Base-by-base conservation (phyloP, 1,140 invertebrate genomes). In the Drosophila rufa region DNA sequence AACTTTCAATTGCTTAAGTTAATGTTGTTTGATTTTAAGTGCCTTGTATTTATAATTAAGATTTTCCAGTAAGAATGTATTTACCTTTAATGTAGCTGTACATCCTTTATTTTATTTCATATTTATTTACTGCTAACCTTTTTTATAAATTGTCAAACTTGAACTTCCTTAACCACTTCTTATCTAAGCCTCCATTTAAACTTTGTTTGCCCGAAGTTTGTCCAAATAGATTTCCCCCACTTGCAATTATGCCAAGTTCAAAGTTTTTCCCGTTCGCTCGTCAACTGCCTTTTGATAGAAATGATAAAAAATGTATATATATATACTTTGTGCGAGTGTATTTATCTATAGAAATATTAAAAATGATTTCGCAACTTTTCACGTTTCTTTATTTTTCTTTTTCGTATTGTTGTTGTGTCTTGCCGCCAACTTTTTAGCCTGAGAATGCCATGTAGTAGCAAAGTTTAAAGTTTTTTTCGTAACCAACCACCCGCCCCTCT, bases 361-460 rank as follows among this genome's bases (percentile, higher is more conserved):
- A 75, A 82, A 79, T 70, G 45, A 65, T 82, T 84, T 85, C 60
- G 36, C 80, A 85, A 86, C 82, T 86, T 85, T 85, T 75, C 45
- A 75, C 43, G 46, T 53, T 73, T 60, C 48, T 50, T 30, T 56
- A 22, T 65, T 61, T 38, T 61, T 55, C 0, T 17, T n/a, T n/a
- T 42, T 14, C 9, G 8, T 43, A n/a, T 40, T 40, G 36, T 56
- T 56, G 33, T 40, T 53, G 33, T 50, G 51, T 58, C 60, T 55
- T 66, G 71, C 59, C 55, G 30, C 48, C 14, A 79, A 86, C 61
- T 65, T 86, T 84, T 79, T 83, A 2, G 36, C 19, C 48, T 70
- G 33, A 69, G 60, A 79, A 85, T 79, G 71, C 67, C 66, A 33
- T 66, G 45, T 56, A 50, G 25, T 51, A 43, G 55, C 33, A 67